Percentiles rank a stretch among this genome's conserved stretches.
These are phyloP conservation scores for Xestia c-nigrum DNA, from an alignment of 2,888 invertebrate genomes.

Conservation along the genomic window DNA sequence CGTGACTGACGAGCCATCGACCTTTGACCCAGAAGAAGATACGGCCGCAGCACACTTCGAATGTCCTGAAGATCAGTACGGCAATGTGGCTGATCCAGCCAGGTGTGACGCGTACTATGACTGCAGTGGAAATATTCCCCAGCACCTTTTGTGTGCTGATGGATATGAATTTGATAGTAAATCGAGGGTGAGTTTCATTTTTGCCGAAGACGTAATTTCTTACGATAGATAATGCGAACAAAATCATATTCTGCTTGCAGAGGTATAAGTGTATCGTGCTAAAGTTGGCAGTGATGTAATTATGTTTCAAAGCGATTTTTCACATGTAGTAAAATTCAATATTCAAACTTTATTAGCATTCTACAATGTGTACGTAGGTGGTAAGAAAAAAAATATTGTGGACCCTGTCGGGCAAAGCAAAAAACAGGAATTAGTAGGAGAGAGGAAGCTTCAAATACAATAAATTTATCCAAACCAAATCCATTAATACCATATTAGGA, in stretches of 20 bases:
- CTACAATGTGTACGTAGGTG: no score
- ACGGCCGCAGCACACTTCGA: slow-evolving; percentile 6
- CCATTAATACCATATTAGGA: no score
- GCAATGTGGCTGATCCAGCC: slow-evolving; percentile 48
- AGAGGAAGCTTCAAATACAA: no score
- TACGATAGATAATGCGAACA: not conserved
- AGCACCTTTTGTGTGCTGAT: slow-evolving; percentile 24
- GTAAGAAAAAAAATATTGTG: no score
- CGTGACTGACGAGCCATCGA: not conserved
- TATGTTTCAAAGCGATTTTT: not conserved
- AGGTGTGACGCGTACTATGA: slow-evolving; percentile 53
- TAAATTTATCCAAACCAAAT: no score
- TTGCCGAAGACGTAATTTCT: not conserved
- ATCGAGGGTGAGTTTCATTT: slow-evolving; percentile 19
- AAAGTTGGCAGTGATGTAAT: not conserved
- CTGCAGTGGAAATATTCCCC: slow-evolving; percentile 24
- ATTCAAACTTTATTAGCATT: no score
- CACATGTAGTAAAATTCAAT: not conserved
- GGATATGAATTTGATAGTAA: slow-evolving; percentile 41
- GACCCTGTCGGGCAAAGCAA: no score
- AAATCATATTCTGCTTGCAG: no score
- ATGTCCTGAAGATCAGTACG: slow-evolving; percentile 22
- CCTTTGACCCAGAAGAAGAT: slow-evolving; percentile 1
- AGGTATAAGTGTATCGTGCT: not conserved
- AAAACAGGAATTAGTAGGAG: no score